Percentiles rank a stretch among this genome's conserved stretches.
phyloP scores from a whole-genome alignment of 2,113 vertebrate genomes.

The Lophotis ruficrista region DNA sequence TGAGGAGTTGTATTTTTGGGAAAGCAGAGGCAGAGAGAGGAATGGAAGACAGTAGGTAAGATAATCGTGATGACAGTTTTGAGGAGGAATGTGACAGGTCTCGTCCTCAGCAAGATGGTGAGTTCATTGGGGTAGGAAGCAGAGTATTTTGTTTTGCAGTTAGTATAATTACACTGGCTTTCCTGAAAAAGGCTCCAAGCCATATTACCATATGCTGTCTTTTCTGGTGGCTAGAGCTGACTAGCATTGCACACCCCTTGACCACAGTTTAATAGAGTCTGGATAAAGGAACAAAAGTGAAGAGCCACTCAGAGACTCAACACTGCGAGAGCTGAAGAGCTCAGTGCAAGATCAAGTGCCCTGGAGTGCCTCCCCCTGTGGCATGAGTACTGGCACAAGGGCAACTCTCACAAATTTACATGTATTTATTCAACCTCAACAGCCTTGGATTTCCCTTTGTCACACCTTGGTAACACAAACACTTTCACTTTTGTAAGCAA shows the following conservation, averaged over 20 bases:
- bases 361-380: background rate
- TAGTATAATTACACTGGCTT: background rate
- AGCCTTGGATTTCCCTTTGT: background rate
- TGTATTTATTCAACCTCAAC: background rate
- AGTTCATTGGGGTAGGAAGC: background rate
- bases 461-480: background rate
- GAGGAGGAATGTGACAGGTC: background rate
- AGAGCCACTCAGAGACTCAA: background rate
- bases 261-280: background rate
- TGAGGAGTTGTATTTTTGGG: background rate
- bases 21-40: constrained; percentile 26
- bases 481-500: background rate
- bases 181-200: background rate
- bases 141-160: background rate
- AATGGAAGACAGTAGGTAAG: background rate
- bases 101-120: background rate
- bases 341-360: background rate
- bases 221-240: background rate
- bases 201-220: background rate
- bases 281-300: background rate
- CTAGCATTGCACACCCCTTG: background rate
- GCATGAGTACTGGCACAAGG: background rate
- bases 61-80: background rate
- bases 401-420: background rate
- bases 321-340: background rate